These are phyloP conservation scores for Bolinopsis microptera DNA, from an alignment of 37 sponge, comb jelly and placozoan genomes.

Conservation along the genomic window DNA sequence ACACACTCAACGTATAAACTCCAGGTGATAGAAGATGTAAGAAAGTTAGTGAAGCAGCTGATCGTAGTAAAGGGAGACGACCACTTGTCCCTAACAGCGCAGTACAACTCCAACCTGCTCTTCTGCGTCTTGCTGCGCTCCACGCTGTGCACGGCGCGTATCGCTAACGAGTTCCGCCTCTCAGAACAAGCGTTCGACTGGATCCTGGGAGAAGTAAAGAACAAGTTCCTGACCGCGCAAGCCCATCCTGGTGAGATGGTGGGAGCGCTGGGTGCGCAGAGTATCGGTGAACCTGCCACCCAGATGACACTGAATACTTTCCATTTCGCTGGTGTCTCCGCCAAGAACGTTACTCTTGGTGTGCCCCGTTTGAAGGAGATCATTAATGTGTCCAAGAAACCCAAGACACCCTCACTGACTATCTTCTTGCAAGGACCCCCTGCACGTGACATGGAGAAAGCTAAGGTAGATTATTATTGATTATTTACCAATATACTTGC, in stretches of 20 bases:
- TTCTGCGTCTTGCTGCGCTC: constrained; percentile 89
- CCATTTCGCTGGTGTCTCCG: constrained; percentile 99
- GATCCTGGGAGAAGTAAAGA: constrained; percentile 95
- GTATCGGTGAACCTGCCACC: constrained; percentile 97
- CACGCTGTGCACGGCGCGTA: constrained; percentile 77
- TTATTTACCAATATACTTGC: too few relatives aligned
- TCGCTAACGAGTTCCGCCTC: constrained; percentile 90
- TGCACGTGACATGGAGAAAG: constrained; percentile 63
- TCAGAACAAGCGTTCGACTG: constrained; percentile 91
- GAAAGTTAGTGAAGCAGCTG: constrained; percentile 81
- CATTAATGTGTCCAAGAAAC: constrained; percentile 97
- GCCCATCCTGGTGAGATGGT: constrained; percentile 87
- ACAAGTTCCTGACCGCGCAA: constrained; percentile 90
- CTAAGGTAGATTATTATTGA: too few relatives aligned
- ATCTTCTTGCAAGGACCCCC: constrained; percentile 77
- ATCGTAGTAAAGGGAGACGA: constrained; percentile 92
- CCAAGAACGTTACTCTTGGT: constrained; percentile 99
- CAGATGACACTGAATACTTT: constrained; percentile 99
- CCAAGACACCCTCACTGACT: constrained; percentile 98
- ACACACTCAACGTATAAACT: neutral
- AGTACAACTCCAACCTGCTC: constrained; percentile 93
- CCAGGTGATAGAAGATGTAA: constrained; percentile 73
- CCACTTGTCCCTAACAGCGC: constrained; percentile 81
- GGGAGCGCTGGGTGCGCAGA: constrained; percentile 97
- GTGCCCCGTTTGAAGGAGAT: constrained; percentile 99